These are phyloP conservation scores for Eulemur mongoz DNA, from an alignment of 2,797 vertebrate genomes.

Conservation along the genomic window DNA sequence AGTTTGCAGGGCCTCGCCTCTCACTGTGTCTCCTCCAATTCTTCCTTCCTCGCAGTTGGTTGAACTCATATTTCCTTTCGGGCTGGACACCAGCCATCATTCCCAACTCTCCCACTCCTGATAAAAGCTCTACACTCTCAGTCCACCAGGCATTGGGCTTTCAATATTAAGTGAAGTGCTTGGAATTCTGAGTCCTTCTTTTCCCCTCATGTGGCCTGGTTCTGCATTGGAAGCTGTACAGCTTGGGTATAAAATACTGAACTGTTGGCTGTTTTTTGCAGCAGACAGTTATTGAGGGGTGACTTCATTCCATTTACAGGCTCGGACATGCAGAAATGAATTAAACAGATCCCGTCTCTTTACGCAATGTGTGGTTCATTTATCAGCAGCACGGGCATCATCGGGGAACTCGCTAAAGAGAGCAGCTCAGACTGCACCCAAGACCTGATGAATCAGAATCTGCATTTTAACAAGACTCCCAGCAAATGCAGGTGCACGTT, in stretches of 20 bases:
- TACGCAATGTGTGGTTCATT: background rate
- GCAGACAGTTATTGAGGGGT: background rate
- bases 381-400: background rate
- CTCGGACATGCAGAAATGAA: background rate
- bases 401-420: background rate
- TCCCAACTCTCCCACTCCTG: background rate
- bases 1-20: background rate
- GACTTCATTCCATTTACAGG: background rate
- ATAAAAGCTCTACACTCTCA: background rate
- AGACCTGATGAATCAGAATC: background rate
- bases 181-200: conserved; percentile 21
- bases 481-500: background rate
- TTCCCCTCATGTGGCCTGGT: background rate
- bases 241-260: background rate
- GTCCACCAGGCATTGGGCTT: background rate
- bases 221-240: background rate
- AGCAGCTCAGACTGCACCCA: background rate
- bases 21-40: background rate
- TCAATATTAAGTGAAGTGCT: background rate
- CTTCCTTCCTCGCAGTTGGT: background rate
- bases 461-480: background rate
- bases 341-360: background rate
- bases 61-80: background rate
- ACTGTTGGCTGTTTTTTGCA: background rate
- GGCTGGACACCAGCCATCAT: background rate